phyloP scores from a whole-genome alignment of 1,140 invertebrate species.

The Aricia agestis region DNA sequence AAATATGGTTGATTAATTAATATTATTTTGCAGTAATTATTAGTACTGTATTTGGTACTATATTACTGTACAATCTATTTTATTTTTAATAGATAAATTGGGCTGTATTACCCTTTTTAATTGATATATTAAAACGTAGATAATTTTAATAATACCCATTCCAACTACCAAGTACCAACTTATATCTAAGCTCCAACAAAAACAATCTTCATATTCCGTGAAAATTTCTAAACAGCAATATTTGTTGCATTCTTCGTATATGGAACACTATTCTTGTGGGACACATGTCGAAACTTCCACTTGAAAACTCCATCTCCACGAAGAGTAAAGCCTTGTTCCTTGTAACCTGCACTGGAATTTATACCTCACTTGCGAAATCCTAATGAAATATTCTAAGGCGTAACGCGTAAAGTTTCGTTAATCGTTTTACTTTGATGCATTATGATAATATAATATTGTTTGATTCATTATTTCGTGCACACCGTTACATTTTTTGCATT shows the following conservation, averaged over 20 bases:
- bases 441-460: slow-evolving; percentile 2
- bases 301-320: slow-evolving; percentile 56
- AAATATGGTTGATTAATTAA: too few relatives aligned
- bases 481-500: too few relatives aligned
- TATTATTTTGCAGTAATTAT: too few relatives aligned
- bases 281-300: slow-evolving; percentile 62
- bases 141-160: neutral
- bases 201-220: slow-evolving; percentile 18
- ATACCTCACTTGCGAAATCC: slow-evolving; percentile 15
- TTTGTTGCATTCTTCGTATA: slow-evolving; percentile 29
- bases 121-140: neutral
- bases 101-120: too few relatives aligned
- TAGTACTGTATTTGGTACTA: too few relatives aligned
- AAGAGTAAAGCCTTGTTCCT: slow-evolving; percentile 62
- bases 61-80: too few relatives aligned
- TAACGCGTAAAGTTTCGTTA: neutral
- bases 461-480: neutral
- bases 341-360: slow-evolving; percentile 37
- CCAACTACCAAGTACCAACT: neutral
- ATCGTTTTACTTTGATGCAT: neutral
- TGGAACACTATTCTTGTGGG: slow-evolving; percentile 45
- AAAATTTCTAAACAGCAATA: slow-evolving; percentile 25
- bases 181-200: slow-evolving; percentile 6
- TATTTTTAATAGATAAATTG: too few relatives aligned
- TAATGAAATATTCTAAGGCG: slow-evolving; percentile 20